Percentiles rank a stretch among this genome's conserved stretches.
phyloP scores from a whole-genome alignment of 2,888 invertebrate species.

The Quadriops clusia region DNA sequence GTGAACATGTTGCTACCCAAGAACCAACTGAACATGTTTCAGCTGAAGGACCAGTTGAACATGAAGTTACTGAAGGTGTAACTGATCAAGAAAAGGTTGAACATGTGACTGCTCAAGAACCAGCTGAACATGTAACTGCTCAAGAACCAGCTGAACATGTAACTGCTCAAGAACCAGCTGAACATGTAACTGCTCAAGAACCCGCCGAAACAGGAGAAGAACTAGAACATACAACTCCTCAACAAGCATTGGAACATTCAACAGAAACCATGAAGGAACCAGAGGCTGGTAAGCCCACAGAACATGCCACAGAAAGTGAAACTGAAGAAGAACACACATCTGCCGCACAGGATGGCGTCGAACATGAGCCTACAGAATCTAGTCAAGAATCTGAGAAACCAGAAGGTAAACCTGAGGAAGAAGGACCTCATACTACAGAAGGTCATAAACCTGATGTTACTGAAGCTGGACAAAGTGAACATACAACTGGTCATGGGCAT shows the following conservation, averaged over 20 bases:
- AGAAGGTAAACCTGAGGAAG: conserved; percentile 1
- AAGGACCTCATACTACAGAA: conserved; percentile 5
- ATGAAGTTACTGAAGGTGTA: conserved; percentile 12
- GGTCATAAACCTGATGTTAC: conserved; percentile 6
- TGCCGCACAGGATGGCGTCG: background rate
- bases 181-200: conserved; percentile 11
- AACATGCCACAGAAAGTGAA: conserved; percentile 10
- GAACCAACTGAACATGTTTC: conserved; percentile 12
- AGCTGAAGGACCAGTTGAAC: conserved; percentile 8
- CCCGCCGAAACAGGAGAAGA: conserved; percentile 9
- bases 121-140: conserved; percentile 11
- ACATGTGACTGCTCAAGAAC: conserved; percentile 15
- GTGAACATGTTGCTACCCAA: conserved; percentile 16
- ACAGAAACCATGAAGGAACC: background rate
- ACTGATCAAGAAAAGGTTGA: conserved; percentile 13
- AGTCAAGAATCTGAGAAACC: conserved; percentile 6
- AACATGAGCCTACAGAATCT: background rate
- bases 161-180: conserved; percentile 14
- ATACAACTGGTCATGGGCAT: conserved; percentile 10
- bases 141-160: conserved; percentile 9
- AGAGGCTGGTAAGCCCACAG: conserved; percentile 12
- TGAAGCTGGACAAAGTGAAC: conserved; percentile 2
- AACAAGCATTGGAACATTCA: background rate
- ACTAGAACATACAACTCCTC: conserved; percentile 8
- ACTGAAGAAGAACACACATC: conserved; percentile 1